These are phyloP conservation scores for Uria lomvia DNA, from an alignment of 2,113 vertebrate species.

Conservation along the genomic window DNA sequence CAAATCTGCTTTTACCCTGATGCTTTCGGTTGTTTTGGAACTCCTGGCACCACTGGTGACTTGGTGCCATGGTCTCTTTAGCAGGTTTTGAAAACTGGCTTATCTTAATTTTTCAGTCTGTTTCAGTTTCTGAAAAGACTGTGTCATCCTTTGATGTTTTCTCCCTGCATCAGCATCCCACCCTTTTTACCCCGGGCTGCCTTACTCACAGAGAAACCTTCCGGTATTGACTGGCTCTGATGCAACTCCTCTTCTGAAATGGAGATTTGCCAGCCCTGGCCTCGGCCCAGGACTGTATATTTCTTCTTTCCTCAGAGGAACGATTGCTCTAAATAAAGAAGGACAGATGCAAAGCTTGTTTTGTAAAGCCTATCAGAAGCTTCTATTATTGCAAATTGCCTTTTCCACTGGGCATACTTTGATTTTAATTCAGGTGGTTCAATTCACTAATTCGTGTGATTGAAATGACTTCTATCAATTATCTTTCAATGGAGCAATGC, in stretches of 20 bases:
- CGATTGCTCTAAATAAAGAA: slow-evolving; percentile 37
- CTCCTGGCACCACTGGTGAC: not conserved
- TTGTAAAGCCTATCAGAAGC: slow-evolving; percentile 28
- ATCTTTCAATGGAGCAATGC: not conserved
- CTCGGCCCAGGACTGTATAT: not conserved
- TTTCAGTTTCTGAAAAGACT: slow-evolving; percentile 19
- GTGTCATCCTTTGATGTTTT: slow-evolving; percentile 50
- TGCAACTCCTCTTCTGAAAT: slow-evolving; percentile 41
- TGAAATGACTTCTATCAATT: slow-evolving; percentile 28
- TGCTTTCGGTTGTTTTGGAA: not conserved
- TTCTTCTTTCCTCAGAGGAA: slow-evolving; percentile 46
- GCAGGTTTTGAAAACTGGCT: not conserved
- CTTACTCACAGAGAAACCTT: slow-evolving; percentile 46
- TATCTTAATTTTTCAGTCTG: slow-evolving; percentile 29
- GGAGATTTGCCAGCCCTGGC: slow-evolving; percentile 42
- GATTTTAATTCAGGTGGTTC: slow-evolving; percentile 40
- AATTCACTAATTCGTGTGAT: slow-evolving; percentile 13
- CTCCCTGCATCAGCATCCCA: slow-evolving; percentile 38
- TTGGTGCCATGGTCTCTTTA: not conserved
- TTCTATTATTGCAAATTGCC: slow-evolving; percentile 21
- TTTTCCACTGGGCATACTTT: slow-evolving; percentile 35
- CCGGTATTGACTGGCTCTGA: slow-evolving; percentile 26
- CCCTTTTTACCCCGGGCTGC: not conserved
- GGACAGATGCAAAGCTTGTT: slow-evolving; percentile 39
- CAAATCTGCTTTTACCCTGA: not conserved